These are phyloP conservation scores for Drosophila pallidifrons DNA, from an alignment of 1,140 invertebrate genomes.

Conservation along the genomic window DNA sequence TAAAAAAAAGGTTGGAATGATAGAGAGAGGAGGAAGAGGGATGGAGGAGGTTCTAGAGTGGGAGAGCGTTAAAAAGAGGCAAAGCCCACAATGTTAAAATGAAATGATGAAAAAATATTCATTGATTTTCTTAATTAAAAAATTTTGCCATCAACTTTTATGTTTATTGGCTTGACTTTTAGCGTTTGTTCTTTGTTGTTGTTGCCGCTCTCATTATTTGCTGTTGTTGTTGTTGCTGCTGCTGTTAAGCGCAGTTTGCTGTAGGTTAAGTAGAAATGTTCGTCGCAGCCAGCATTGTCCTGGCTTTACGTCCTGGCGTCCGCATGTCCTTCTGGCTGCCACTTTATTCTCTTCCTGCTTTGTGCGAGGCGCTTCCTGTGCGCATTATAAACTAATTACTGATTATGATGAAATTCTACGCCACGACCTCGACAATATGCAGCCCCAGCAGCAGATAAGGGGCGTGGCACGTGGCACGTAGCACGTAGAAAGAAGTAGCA, in stretches of 20 bases:
- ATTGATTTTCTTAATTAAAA: conserved; percentile 83
- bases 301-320: neutral
- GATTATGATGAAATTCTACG: conserved; percentile 74
- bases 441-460: neutral
- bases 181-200: conserved; percentile 26
- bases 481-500: neutral
- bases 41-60: neutral
- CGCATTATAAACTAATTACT: conserved; percentile 82
- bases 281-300: conserved; percentile 30
- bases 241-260: conserved; percentile 52
- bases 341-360: conserved; percentile 41
- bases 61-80: conserved; percentile 7
- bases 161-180: conserved; percentile 71
- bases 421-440: conserved; percentile 65
- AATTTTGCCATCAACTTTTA: conserved; percentile 78
- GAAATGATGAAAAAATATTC: conserved; percentile 68
- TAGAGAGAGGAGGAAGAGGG: neutral
- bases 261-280: conserved; percentile 61
- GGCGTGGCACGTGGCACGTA: conserved; percentile 18
- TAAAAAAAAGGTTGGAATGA: neutral
- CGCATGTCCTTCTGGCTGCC: conserved; percentile 7
- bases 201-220: conserved; percentile 26
- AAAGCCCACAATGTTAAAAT: conserved; percentile 41
- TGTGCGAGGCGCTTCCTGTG: conserved; percentile 56
- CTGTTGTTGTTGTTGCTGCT: conserved; percentile 21